Percentiles rank a stretch among this genome's conserved stretches.
Conservation (phyloP, 2,113 vertebrate species). For the Meriones unguiculatus region DNA sequence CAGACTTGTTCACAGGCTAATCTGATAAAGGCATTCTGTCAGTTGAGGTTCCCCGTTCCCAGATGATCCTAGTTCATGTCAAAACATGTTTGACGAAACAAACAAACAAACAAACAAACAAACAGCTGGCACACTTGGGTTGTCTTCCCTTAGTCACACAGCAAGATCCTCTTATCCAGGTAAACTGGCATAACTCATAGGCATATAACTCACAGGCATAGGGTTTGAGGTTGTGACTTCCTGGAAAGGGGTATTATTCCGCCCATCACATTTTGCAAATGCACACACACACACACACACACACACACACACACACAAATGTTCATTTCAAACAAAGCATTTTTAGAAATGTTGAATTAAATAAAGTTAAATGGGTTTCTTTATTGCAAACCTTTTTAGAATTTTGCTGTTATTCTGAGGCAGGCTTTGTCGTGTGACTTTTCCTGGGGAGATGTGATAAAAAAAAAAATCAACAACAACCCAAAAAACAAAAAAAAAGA, state of each 20-base stretch:
- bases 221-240: accelerated
- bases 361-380: background rate
- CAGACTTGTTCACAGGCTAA: background rate
- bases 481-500: too few species aligned
- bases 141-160: accelerated
- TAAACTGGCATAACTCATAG: accelerated
- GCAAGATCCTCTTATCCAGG: background rate
- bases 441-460: background rate
- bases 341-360: background rate
- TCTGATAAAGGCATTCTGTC: background rate
- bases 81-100: too few species aligned
- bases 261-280: background rate
- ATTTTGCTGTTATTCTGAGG: background rate
- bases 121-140: background rate
- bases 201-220: too few species aligned
- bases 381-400: background rate
- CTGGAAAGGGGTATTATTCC: background rate
- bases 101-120: background rate
- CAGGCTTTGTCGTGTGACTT: background rate
- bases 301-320: background rate
- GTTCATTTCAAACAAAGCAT: background rate
- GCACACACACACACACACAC: background rate
- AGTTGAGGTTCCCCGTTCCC: background rate
- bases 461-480: background rate
- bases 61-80: background rate